Evolutionary conservation across 2,797 vertebrate species (phyloP).

Genomic region (Fistularia commersonii): DNA sequence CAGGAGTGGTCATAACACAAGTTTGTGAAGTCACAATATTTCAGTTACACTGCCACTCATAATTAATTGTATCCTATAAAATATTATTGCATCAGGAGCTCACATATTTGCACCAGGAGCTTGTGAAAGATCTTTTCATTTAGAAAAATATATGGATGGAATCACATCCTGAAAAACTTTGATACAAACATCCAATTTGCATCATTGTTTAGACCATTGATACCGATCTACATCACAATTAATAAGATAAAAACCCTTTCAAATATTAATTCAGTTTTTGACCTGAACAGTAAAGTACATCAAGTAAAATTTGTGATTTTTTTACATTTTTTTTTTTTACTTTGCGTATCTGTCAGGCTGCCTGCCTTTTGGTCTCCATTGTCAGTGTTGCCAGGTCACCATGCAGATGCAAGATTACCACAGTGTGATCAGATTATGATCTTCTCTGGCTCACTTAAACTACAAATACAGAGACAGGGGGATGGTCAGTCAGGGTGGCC

Average conservation of each 20-base stretch:
- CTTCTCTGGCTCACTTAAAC: slow-evolving; percentile 31
- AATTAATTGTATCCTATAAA: slow-evolving; percentile 1
- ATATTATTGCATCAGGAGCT: neutral
- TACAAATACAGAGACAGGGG: slow-evolving; percentile 12
- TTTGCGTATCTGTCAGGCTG: neutral
- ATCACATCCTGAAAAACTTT: too few species aligned
- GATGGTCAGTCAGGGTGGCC: slow-evolving; percentile 5
- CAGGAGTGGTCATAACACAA: neutral
- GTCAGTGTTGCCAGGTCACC: slow-evolving; percentile 38
- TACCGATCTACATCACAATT: slow-evolving; percentile 23
- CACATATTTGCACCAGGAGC: neutral
- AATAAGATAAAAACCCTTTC: slow-evolving; percentile 23
- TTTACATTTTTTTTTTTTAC: too few species aligned
- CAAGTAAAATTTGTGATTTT: too few species aligned
- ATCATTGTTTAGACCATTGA: neutral
- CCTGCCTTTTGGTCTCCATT: slow-evolving; percentile 20
- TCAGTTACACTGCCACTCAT: neutral
- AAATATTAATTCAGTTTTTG: neutral
- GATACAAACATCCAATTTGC: neutral
- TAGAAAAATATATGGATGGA: too few species aligned
- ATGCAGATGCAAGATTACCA: slow-evolving; percentile 48
- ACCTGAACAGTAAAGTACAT: too few species aligned
- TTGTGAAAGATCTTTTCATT: neutral
- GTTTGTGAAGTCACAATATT: neutral
- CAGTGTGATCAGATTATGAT: slow-evolving; percentile 58